Conservation (phyloP, 2,888 invertebrate species). For the Labia minor region DNA sequence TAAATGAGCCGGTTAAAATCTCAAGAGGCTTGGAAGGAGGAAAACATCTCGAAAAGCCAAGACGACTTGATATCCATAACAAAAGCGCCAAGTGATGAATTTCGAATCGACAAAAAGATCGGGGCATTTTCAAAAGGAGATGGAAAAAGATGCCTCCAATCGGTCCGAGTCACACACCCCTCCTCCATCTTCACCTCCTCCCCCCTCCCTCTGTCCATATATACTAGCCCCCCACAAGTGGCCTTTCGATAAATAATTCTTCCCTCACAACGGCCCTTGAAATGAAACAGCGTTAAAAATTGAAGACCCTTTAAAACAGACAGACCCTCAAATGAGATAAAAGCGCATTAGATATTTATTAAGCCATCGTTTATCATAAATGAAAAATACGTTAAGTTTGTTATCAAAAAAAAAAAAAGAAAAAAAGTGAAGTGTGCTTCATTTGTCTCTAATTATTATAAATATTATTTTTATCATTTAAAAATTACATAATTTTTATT, state of each 20-base stretch:
- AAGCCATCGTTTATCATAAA: neutral
- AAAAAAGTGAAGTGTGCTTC: no score
- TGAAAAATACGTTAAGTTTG: neutral
- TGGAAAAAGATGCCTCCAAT: neutral
- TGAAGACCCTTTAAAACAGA: slow-evolving; percentile 4
- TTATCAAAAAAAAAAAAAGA: neutral
- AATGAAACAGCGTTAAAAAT: slow-evolving; percentile 13
- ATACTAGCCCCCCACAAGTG: neutral
- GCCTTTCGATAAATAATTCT: slow-evolving; percentile 8
- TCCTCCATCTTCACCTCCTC: neutral
- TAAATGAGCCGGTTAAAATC: neutral
- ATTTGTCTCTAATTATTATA: no score
- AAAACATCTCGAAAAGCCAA: neutral
- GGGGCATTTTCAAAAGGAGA: neutral
- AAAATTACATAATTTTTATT: no score
- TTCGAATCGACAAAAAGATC: neutral
- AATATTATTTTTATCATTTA: no score
- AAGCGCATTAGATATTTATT: slow-evolving; percentile 1
- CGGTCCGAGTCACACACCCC: no score
- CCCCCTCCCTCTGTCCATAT: neutral
- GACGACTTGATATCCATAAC: neutral
- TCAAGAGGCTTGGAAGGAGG: neutral
- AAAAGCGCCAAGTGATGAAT: neutral
- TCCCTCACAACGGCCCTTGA: neutral
- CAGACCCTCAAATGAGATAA: neutral